Base-by-base conservation (phyloP, 1,140 invertebrate genomes). In the Coenobita brevimanus region DNA sequence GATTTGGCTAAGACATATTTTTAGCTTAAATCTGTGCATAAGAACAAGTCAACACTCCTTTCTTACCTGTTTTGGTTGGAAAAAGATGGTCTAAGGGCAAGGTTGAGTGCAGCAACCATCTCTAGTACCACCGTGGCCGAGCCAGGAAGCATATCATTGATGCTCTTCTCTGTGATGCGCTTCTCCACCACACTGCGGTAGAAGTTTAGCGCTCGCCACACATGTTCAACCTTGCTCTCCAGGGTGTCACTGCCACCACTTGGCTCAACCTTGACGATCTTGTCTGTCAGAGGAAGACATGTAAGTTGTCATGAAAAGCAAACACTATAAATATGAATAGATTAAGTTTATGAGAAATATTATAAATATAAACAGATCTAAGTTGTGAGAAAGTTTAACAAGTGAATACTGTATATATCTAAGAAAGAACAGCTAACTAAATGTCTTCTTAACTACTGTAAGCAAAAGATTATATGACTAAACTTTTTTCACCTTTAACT, bases 81-180 rank as follows among this genome's bases (percentile, higher is more conserved):
- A 64, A 95, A 94, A 90, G 94, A 95, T 60, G 94, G 95, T 91
- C 94, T 95, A 89, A 95, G 93, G 79, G 94, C 92, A 33, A 96
- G 95, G 92, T 97, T 97, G 92, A 98, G 97, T 89, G 96, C 96
- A 91, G 97, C 96, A 89, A 98, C 96, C 24, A 96, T 97, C 92
- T 99, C 97, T 86, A 99, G 94, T 85, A 98, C 96, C 91, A 98
- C 96, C 21, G 97, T 98, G 79, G 97, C 97, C 92, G 97, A 97
- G 57, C 97, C 97, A 0, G 97, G 96, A 86, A 98, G 93, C 94
- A 98, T 97, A 93, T 98, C 97, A 89, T 97, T 93, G 93, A 96
- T 98, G 92, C 97, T 96, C 93, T 17, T 50, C 46, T 50, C 46
- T 50, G 46, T 50, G 46, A 50, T 50, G 46, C 46, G 46, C 46